Evolutionary conservation across 2,888 invertebrate species (phyloP), one percentile per base, ranked within the genome.

Genomic region (Latheticus oryzae): DNA sequence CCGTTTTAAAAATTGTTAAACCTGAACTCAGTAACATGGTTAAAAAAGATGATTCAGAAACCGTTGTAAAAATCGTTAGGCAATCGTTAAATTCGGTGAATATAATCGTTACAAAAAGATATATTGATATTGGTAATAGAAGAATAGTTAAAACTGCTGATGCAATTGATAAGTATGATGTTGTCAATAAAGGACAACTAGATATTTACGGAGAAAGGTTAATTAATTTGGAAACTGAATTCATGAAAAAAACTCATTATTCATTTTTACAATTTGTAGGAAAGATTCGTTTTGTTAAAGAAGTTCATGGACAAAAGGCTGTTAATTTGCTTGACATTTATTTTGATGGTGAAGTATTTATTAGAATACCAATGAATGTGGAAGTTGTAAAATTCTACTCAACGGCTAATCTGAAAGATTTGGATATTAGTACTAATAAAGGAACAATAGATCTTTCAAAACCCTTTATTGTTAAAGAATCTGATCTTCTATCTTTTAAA

Each of bases 321-420:
- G 13, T 30, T 30, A 5, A 8, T 30, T 5, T 30, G 30, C 30
- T 30, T 30, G n/a, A 9, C 30, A 30, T 30, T 30, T 30, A 30
- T 30, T 30, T 30, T 30, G 30, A 30, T 30, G 30, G 30, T 30
- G 30, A 30, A 30, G 30, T 1, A 30, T 30, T 30, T 30, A 30
- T 30, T 30, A 30, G 30, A 30, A 9, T 30, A 30, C 30, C 30
- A 30, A 30, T 30, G 30, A 28, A 28, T 28, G 28, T 28, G 28
- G 3, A 28, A 28, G 28, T 37, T 37, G 9, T 37, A 37, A 37
- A 37, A 37, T 37, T 37, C 37, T 19, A 19, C 19, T 37, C 37
- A 37, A 37, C 37, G 21, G 37, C 37, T 37, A 19, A 37, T 37
- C 8, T 37, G 37, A 37, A 37, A 37, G 37, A 37, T 37, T 37